Percentiles rank a stretch among this genome's conserved stretches.
Conservation (phyloP, 1,140 invertebrate species). For the Augochlora pura region DNA sequence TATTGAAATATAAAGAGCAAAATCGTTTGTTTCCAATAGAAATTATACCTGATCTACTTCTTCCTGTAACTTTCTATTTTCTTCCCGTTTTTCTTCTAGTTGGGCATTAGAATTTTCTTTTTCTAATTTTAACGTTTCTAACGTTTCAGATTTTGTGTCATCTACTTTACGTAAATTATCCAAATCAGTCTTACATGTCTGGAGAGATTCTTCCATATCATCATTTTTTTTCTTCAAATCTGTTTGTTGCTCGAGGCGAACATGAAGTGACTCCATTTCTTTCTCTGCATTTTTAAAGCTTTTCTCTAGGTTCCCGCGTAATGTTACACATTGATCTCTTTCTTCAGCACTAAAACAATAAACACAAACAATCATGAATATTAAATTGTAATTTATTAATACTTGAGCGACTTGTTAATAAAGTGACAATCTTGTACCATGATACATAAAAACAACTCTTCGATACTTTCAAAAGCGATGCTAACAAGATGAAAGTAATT, state of each 20-base stretch:
- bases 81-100: slow-evolving; percentile 69
- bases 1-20: not conserved
- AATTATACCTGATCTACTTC: slow-evolving; percentile 69
- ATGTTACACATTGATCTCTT: slow-evolving; percentile 75
- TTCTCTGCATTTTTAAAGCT: slow-evolving; percentile 67
- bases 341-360: slow-evolving; percentile 72
- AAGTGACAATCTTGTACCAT: not conserved
- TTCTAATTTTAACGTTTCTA: slow-evolving; percentile 75
- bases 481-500: not conserved
- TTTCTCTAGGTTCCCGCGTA: slow-evolving; percentile 63
- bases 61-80: slow-evolving; percentile 72
- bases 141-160: slow-evolving; percentile 69
- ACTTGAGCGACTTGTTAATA: too few species aligned
- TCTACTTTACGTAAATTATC: slow-evolving; percentile 76
- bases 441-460: not conserved
- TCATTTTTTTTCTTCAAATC: slow-evolving; percentile 67
- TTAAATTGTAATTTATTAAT: too few species aligned
- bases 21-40: not conserved
- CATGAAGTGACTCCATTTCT: slow-evolving; percentile 67
- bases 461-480: not conserved
- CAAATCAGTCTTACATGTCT: slow-evolving; percentile 74
- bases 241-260: slow-evolving; percentile 68
- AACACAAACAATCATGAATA: slow-evolving; percentile 2
- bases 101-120: slow-evolving; percentile 70
- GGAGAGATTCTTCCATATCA: slow-evolving; percentile 66